phyloP scores from a whole-genome alignment of 2,888 invertebrate genomes.

The Rhagonycha lutea region DNA sequence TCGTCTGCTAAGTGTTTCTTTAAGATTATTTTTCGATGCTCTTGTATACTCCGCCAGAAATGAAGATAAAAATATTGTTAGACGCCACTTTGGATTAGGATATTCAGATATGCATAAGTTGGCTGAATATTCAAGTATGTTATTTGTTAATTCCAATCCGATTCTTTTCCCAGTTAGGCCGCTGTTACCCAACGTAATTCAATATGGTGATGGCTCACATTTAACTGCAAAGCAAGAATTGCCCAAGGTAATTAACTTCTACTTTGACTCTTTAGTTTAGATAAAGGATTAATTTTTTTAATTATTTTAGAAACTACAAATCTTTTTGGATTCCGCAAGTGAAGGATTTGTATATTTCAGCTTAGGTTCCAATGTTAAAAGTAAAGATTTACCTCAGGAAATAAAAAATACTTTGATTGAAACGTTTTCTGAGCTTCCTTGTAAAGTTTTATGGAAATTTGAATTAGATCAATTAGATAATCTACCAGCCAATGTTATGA shows the following conservation, averaged over 20 bases:
- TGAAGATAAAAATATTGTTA: too few relatives aligned
- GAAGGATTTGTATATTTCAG: slow-evolving; percentile 53
- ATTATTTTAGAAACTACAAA: slow-evolving; percentile 44
- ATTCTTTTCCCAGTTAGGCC: neutral
- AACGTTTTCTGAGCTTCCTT: slow-evolving; percentile 13
- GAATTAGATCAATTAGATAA: slow-evolving; percentile 45
- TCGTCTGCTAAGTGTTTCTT: slow-evolving; percentile 11
- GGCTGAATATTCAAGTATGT: neutral
- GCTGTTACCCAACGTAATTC: neutral
- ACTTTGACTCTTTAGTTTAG: slow-evolving; percentile 5
- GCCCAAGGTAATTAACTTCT: neutral
- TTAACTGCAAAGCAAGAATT: neutral
- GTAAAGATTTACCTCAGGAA: slow-evolving; percentile 43
- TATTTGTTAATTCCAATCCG: neutral
- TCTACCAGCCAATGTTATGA: slow-evolving; percentile 49
- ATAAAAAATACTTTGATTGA: slow-evolving; percentile 43
- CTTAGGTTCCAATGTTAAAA: slow-evolving; percentile 53
- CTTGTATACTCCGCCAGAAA: too few relatives aligned
- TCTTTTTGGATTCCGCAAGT: slow-evolving; percentile 27
- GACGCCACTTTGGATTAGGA: too few relatives aligned
- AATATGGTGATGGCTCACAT: neutral
- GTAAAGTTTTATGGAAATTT: slow-evolving; percentile 43
- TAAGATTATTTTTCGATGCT: too few relatives aligned
- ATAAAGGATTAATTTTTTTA: neutral
- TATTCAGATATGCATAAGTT: neutral